Evolutionary conservation across 2,888 invertebrate species (phyloP).

Genomic region (Lymantria dispar): DNA sequence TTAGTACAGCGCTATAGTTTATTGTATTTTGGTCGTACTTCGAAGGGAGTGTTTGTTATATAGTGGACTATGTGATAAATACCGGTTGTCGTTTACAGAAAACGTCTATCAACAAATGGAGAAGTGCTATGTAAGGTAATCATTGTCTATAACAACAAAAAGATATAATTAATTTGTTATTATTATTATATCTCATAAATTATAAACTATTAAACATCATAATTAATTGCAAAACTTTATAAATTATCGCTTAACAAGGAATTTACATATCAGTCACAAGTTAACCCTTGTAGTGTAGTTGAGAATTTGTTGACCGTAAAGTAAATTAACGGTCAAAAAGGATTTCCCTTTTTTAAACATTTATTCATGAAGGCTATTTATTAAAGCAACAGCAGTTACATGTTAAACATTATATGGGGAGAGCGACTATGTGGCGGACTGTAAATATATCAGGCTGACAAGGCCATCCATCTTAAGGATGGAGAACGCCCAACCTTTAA

Average conservation of each 20-base stretch:
- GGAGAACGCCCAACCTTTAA: constrained; percentile 77
- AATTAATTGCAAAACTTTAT: too few species aligned
- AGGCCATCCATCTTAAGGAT: constrained; percentile 76
- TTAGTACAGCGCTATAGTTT: too few species aligned
- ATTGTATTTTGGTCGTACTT: too few species aligned
- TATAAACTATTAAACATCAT: too few species aligned
- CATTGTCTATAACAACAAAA: too few species aligned
- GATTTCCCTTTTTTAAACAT: constrained; percentile 36
- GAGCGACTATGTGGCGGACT: constrained; percentile 62
- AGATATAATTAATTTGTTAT: too few species aligned
- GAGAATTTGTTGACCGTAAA: constrained; percentile 18
- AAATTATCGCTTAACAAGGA: constrained; percentile 8
- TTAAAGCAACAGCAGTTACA: constrained; percentile 56
- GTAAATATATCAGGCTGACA: constrained; percentile 77
- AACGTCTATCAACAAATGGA: too few species aligned
- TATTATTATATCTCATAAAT: too few species aligned
- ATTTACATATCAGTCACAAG: constrained; percentile 29
- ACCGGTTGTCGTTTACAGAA: too few species aligned
- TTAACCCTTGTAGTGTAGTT: constrained; percentile 27
- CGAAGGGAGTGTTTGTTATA: too few species aligned
- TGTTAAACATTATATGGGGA: constrained; percentile 54
- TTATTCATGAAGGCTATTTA: constrained; percentile 54
- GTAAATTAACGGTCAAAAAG: constrained; percentile 35
- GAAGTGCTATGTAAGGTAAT: too few species aligned
- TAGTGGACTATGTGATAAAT: too few species aligned